Evolutionary conservation across 1,140 invertebrate genomes (phyloP).

Genomic region (Drosophila lacertosa): DNA sequence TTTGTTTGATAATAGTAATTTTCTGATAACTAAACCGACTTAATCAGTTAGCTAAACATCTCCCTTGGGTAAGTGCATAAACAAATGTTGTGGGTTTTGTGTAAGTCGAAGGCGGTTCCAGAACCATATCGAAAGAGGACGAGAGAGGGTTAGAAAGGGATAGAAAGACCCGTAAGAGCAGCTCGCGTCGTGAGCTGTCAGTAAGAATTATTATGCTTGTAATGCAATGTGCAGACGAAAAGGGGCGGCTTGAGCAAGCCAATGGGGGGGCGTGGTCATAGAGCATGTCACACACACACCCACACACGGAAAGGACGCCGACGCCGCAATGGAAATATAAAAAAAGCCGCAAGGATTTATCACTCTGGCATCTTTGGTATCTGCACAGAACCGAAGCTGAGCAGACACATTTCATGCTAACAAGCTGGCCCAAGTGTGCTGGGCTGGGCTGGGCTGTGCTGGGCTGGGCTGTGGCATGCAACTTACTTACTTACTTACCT

Average conservation of each 20-base stretch:
- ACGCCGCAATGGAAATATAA: constrained; percentile 68
- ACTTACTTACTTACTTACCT: constrained; percentile 79
- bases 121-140: not conserved
- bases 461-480: constrained; percentile 54
- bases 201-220: constrained; percentile 80
- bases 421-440: constrained; percentile 57
- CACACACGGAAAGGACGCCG: constrained; percentile 15
- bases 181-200: constrained; percentile 58
- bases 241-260: too few species aligned
- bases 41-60: not conserved
- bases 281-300: constrained; percentile 56
- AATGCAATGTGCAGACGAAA: constrained; percentile 68
- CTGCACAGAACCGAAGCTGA: constrained; percentile 28
- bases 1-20: too few species aligned
- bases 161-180: constrained; percentile 10
- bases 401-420: constrained; percentile 80
- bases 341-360: constrained; percentile 82
- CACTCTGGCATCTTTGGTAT: constrained; percentile 75
- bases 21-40: too few species aligned
- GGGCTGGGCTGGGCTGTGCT: too few species aligned
- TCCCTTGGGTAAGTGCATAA: not conserved
- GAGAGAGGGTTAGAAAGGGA: not conserved
- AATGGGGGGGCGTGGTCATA: constrained; percentile 49
- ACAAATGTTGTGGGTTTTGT: constrained; percentile 14
- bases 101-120: constrained; percentile 2